phyloP scores from a whole-genome alignment of 2,113 vertebrate species.

The Loxodonta africana region DNA sequence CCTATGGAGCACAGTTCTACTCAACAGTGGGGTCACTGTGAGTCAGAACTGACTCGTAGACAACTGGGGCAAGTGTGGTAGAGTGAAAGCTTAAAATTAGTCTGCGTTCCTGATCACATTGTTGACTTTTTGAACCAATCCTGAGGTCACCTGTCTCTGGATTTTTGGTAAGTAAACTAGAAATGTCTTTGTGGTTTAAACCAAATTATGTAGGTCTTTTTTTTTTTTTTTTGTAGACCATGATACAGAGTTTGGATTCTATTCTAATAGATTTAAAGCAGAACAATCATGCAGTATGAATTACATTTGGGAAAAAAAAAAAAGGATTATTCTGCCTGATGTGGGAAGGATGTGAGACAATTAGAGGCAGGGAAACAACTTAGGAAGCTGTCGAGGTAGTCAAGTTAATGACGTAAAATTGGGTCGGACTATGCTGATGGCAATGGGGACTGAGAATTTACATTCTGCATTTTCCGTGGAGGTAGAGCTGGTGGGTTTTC shows the following conservation, averaged over 20 bases:
- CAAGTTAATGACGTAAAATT: neutral
- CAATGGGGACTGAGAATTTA: neutral
- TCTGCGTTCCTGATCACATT: neutral
- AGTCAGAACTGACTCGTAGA: neutral
- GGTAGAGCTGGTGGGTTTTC: neutral
- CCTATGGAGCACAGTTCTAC: neutral
- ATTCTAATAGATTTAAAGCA: neutral
- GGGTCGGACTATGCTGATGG: neutral
- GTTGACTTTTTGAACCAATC: neutral
- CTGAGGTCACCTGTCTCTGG: neutral
- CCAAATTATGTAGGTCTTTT: neutral
- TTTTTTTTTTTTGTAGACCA: too few relatives aligned
- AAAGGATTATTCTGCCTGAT: neutral
- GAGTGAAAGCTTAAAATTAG: neutral
- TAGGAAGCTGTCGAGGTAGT: neutral
- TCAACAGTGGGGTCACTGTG: neutral
- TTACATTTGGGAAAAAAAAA: neutral
- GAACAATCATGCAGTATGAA: neutral
- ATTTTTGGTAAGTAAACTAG: neutral
- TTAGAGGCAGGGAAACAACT: neutral
- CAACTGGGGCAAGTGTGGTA: neutral
- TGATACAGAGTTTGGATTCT: neutral
- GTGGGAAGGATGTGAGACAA: neutral
- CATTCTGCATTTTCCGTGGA: too few relatives aligned
- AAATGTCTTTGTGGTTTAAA: neutral